These are phyloP conservation scores for Pimephales promelas DNA, from an alignment of 2,113 vertebrate species.

Conservation along the genomic window DNA sequence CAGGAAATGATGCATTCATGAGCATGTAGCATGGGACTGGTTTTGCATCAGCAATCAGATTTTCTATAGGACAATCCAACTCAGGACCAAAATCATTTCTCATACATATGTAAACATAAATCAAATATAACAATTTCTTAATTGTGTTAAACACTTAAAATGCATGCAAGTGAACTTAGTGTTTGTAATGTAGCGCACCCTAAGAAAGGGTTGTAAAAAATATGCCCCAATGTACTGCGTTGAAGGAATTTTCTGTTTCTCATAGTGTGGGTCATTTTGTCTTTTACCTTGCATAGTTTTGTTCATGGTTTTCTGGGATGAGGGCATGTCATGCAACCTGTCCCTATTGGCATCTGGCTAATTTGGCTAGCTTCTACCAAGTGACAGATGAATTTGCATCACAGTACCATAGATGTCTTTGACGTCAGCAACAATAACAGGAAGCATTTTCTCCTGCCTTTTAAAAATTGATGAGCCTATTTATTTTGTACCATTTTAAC, in stretches of 20 bases:
- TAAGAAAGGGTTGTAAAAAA: background rate
- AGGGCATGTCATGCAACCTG: background rate
- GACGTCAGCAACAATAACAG: background rate
- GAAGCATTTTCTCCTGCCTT: background rate
- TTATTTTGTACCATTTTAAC: background rate
- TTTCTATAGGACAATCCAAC: background rate
- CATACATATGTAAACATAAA: background rate
- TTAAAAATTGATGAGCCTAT: background rate
- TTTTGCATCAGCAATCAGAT: background rate
- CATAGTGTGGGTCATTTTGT: background rate
- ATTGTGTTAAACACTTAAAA: no score
- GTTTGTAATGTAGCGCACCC: background rate
- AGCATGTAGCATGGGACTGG: slow-evolving; percentile 7
- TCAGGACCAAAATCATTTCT: background rate
- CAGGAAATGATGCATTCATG: background rate
- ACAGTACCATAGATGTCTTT: background rate
- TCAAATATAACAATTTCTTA: background rate
- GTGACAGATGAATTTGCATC: slow-evolving; percentile 22
- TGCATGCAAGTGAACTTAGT: background rate
- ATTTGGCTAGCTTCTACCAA: slow-evolving; percentile 14
- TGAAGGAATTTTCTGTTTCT: background rate
- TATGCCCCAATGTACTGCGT: no score
- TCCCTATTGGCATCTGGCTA: slow-evolving; percentile 20
- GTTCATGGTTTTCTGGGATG: background rate
- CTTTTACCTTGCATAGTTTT: slow-evolving; percentile 5